A percentile compares a stretch with the other conserved stretches of the same genome.
phyloP scores from a whole-genome alignment of 2,888 invertebrate species.

The Pasiphila rectangulata region DNA sequence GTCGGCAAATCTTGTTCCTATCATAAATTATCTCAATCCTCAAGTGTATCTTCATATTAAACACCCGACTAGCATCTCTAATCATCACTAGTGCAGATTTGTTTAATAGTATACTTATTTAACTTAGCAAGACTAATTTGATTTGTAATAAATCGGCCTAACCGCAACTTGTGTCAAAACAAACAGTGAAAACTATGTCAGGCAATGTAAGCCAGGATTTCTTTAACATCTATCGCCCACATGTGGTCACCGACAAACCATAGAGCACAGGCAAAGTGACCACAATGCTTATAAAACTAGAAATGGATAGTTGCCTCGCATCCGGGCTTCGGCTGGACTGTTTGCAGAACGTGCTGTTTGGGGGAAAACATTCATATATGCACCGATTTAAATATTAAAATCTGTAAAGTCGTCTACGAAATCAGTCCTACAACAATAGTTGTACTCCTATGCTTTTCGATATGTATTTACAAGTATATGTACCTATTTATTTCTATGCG shows the following conservation, averaged over 20 bases:
- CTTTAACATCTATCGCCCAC: constrained; percentile 24
- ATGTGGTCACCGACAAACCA: constrained; percentile 50
- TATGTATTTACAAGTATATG: too few relatives aligned
- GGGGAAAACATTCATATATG: constrained; percentile 9
- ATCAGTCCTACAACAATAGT: too few relatives aligned
- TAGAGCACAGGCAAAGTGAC: constrained; percentile 52
- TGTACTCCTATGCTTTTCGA: too few relatives aligned
- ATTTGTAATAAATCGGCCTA: not conserved
- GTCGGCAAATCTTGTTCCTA: too few relatives aligned
- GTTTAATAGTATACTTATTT: too few relatives aligned
- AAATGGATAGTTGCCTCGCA: constrained; percentile 66
- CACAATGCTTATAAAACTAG: constrained; percentile 64
- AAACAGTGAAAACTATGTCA: not conserved
- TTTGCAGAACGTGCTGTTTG: constrained; percentile 62
- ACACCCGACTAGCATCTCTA: too few relatives aligned
- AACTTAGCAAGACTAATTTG: too few relatives aligned
- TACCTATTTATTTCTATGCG: too few relatives aligned
- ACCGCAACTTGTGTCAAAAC: not conserved
- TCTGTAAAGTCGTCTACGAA: too few relatives aligned
- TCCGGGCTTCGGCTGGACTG: constrained; percentile 44
- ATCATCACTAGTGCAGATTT: too few relatives aligned
- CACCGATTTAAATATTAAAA: not conserved
- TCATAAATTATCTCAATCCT: too few relatives aligned
- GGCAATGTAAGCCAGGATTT: constrained; percentile 23
- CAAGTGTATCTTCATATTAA: too few relatives aligned